These are phyloP conservation scores for Phainopepla nitens DNA, from an alignment of 2,113 vertebrate genomes.

Conservation along the genomic window DNA sequence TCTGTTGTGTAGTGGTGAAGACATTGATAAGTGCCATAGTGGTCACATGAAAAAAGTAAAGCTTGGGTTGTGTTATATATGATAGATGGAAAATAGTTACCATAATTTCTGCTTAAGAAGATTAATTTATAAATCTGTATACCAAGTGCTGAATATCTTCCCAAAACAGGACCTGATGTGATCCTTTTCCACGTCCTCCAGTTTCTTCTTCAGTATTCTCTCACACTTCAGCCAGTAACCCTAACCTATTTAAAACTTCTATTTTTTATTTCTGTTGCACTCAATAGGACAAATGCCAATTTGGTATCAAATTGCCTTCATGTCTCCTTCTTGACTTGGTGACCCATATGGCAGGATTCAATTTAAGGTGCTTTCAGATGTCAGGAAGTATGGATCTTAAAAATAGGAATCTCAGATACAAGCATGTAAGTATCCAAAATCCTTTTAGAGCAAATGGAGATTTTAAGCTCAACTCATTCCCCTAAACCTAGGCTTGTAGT, in stretches of 20 bases:
- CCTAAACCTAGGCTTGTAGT: not conserved
- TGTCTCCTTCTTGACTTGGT: not conserved
- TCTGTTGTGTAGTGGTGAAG: not conserved
- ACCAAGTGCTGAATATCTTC: not conserved
- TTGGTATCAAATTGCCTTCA: not conserved
- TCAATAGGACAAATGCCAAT: not conserved
- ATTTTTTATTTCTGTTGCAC: not conserved
- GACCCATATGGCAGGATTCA: not conserved
- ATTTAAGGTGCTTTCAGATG: not conserved
- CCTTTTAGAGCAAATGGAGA: not conserved
- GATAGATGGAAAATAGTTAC: not conserved
- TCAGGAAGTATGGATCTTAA: not conserved
- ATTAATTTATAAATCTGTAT: not conserved
- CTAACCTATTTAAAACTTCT: not conserved
- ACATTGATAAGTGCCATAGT: not conserved
- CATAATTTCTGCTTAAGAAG: not conserved
- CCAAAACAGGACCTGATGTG: not conserved
- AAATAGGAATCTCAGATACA: not conserved
- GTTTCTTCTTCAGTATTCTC: not conserved
- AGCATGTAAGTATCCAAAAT: not conserved
- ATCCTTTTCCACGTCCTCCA: not conserved
- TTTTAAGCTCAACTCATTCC: not conserved
- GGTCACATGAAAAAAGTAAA: not conserved
- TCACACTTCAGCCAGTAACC: not conserved
- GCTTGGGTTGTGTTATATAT: not conserved